Evolutionary conservation across 23 tunicate genomes (phyloP), one percentile per base, ranked within the genome.

Genomic region (Diplosoma virens): DNA sequence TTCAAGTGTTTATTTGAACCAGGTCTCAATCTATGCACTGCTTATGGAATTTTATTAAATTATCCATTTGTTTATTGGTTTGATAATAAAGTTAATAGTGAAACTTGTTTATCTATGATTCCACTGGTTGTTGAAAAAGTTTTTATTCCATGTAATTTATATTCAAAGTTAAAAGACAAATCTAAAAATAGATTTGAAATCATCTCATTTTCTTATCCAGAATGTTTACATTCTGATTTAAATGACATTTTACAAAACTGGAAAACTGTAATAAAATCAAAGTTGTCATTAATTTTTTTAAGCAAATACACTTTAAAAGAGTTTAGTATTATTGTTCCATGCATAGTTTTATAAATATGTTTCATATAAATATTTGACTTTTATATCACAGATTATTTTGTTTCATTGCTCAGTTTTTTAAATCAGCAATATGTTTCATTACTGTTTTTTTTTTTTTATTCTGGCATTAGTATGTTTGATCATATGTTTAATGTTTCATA

Each of bases 61-160:
- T 81, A 81, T 33, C 79, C 86, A 27, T 30, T 81, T 59, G 79
- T 81, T 2, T 81, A 81, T 72, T 81, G 86, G 86, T 72, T 33
- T 72, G 61, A 81, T 37, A 29, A 59, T 0, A 37, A 2, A 6
- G 5, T 20, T 2, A 80, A 77, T 80, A 3, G 32, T 27, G 77
- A 80, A 59, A 59, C 56, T 16, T 81, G 86, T 45, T 32, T 81
- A 27, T 6, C 22, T 58, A 71, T 54, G 78, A 29, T 30, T 21
- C 52, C 47, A 2, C 47, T 81, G 37, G 7, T 31, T 71, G 67
- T 81, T 33, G 25, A 3, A 18, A 81, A 81, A 71, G 22, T 64
- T 1, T 63, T 18, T 3, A 0, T 81, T 0, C 22, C 22, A 72
- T 24, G 4, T 24, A 3, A 2, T 1, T 47, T 2, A 16, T 25